phyloP scores from a whole-genome alignment of 2,888 invertebrate genomes.

The Synergus japonicus region DNA sequence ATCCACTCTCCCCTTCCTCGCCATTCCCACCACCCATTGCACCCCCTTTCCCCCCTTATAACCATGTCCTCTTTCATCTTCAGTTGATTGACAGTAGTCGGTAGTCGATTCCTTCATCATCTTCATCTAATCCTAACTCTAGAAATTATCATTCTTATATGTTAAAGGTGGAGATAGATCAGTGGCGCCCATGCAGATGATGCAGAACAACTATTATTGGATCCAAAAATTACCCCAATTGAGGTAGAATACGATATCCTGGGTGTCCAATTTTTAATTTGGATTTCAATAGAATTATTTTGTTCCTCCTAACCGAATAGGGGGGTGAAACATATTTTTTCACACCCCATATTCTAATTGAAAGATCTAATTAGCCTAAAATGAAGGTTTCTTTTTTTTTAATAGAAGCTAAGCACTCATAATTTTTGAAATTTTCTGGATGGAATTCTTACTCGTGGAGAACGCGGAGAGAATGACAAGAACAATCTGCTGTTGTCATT shows the following conservation, averaged over 20 bases:
- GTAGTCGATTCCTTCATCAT: conserved; percentile 6
- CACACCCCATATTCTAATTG: too few species aligned
- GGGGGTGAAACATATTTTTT: too few species aligned
- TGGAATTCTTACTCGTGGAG: conserved; percentile 7
- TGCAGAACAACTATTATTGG: too few species aligned
- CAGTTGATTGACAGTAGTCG: conserved; percentile 1
- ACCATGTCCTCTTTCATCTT: background rate
- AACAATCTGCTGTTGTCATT: conserved; percentile 68
- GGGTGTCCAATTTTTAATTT: too few species aligned
- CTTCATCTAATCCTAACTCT: background rate
- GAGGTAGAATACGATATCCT: too few species aligned
- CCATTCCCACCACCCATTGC: background rate
- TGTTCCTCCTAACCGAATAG: too few species aligned
- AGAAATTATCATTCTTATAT: too few species aligned
- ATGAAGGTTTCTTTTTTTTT: background rate
- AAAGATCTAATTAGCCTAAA: too few species aligned
- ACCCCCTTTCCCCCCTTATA: conserved; percentile 37
- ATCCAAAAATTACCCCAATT: too few species aligned
- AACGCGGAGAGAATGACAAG: conserved; percentile 59
- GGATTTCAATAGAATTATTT: too few species aligned
- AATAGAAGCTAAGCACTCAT: background rate
- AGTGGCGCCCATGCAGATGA: too few species aligned
- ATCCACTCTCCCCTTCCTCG: conserved; percentile 54
- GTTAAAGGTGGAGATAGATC: too few species aligned
- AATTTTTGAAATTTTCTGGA: background rate